Conservation (phyloP, 2,113 vertebrate genomes). For the Ploceus nigricollis region DNA sequence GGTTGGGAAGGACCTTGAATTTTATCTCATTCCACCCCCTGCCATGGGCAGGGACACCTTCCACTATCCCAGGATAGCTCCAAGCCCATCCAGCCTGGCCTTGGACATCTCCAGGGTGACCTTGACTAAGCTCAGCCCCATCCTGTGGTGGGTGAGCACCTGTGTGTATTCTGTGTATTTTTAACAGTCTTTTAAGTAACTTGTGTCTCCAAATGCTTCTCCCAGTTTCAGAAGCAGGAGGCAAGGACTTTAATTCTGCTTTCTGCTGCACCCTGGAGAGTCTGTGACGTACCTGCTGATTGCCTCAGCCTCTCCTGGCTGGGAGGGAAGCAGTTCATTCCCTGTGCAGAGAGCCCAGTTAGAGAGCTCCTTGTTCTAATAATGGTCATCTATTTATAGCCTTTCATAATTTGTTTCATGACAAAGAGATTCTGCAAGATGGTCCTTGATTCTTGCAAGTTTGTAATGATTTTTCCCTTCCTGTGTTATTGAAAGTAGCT, state of each 20-base stretch:
- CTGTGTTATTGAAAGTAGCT: slow-evolving; percentile 23
- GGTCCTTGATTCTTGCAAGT: slow-evolving; percentile 16
- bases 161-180: not conserved
- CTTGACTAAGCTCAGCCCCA: not conserved
- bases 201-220: not conserved
- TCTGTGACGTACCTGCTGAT: not conserved
- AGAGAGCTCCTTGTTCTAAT: not conserved
- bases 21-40: not conserved
- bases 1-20: not conserved
- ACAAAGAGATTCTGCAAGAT: slow-evolving; percentile 31
- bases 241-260: not conserved
- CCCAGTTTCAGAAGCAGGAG: not conserved
- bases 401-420: slow-evolving; percentile 20
- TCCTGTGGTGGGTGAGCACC: not conserved
- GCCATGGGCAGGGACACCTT: not conserved
- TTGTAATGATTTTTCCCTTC: slow-evolving; percentile 38
- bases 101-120: not conserved
- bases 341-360: not conserved
- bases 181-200: not conserved
- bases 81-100: not conserved
- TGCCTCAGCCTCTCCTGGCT: not conserved
- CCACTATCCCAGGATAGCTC: not conserved
- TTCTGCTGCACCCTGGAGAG: not conserved
- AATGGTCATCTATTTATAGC: slow-evolving; percentile 50
- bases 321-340: not conserved